A percentile compares a stretch with the other conserved stretches of the same genome.
These are phyloP conservation scores for Alouatta caraya DNA, from an alignment of 2,797 vertebrate genomes.

Conservation along the genomic window DNA sequence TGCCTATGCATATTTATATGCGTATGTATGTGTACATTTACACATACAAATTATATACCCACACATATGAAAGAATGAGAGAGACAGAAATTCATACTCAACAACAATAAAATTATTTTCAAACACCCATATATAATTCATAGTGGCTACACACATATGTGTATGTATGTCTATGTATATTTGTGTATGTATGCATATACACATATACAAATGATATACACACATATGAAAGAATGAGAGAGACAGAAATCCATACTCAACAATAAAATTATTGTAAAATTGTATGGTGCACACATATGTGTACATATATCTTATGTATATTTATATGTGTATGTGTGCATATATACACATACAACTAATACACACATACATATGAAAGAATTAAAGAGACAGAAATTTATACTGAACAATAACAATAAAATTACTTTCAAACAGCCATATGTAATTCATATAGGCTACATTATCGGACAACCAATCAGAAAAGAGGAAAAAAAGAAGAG, in stretches of 20 bases:
- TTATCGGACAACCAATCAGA: neutral
- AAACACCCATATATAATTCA: neutral
- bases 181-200: neutral
- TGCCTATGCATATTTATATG: too few relatives aligned
- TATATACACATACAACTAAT: too few relatives aligned
- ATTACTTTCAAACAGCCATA: neutral
- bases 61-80: neutral
- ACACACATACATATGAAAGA: neutral
- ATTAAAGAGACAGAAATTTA: neutral
- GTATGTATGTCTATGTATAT: neutral
- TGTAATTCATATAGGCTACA: neutral
- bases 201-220: neutral
- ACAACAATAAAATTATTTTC: neutral
- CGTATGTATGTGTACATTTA: neutral
- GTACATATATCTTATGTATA: neutral
- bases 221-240: neutral
- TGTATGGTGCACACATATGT: neutral
- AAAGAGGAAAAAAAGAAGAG: neutral
- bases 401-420: constrained; percentile 3
- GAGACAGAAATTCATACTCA: neutral
- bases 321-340: neutral
- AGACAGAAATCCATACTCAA: neutral
- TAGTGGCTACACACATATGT: neutral
- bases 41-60: neutral
- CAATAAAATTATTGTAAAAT: neutral